Evolutionary conservation across 2,113 vertebrate species (phyloP).

Genomic region (Phycodurus eques): DNA sequence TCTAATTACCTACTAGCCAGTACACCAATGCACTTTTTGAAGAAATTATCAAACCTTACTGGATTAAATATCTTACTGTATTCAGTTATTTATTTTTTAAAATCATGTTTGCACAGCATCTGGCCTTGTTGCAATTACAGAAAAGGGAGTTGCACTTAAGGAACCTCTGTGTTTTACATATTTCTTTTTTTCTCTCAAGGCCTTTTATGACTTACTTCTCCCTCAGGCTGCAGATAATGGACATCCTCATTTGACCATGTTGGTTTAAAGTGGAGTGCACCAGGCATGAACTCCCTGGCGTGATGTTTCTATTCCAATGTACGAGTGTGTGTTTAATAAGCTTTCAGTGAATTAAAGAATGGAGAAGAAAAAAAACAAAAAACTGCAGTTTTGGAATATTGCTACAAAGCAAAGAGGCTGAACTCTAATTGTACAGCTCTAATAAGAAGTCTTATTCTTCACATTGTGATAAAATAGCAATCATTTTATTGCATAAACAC

Average conservation of each 20-base stretch:
- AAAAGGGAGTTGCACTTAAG: slow-evolving; percentile 26
- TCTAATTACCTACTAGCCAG: too few species aligned
- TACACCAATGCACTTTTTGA: too few species aligned
- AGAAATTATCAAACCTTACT: too few species aligned
- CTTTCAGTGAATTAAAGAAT: neutral
- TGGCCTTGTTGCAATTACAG: slow-evolving; percentile 20
- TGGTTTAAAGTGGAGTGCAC: slow-evolving; percentile 10
- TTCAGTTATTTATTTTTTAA: neutral
- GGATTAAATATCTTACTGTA: neutral
- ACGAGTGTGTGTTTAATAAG: slow-evolving; percentile 2
- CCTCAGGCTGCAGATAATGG: slow-evolving; percentile 43
- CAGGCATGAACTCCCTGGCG: slow-evolving; percentile 3
- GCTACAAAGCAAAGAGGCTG: neutral
- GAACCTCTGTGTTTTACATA: neutral
- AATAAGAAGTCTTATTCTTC: neutral
- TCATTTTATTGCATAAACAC: neutral
- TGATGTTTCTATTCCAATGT: slow-evolving; percentile 20
- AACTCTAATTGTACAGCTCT: neutral
- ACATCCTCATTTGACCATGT: slow-evolving; percentile 33
- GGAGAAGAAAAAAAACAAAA: neutral
- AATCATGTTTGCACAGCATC: neutral
- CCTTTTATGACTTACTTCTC: slow-evolving; percentile 15
- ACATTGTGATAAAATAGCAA: neutral
- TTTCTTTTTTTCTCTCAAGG: neutral
- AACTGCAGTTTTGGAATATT: neutral